A percentile compares a stretch with the other conserved stretches of the same genome.
Evolutionary conservation across 2,797 vertebrate genomes (phyloP).

Genomic region (Selene dorsalis): DNA sequence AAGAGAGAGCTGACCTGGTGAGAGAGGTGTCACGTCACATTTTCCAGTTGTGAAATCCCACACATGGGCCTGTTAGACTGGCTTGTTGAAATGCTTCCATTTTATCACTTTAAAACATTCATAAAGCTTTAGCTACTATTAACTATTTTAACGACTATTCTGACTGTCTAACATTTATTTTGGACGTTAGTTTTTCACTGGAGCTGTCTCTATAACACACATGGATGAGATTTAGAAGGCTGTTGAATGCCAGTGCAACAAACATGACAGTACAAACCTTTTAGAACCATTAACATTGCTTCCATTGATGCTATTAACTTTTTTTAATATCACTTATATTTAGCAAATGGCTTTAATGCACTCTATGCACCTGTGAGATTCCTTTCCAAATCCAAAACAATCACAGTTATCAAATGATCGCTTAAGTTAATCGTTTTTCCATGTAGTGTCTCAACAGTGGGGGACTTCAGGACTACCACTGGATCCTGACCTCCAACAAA

Average conservation of each 20-base stretch:
- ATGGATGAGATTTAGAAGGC: background rate
- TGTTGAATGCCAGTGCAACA: background rate
- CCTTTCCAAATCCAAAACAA: constrained; percentile 1
- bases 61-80: background rate
- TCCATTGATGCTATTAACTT: background rate
- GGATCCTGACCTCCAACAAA: background rate
- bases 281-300: background rate
- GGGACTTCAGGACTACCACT: background rate
- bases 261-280: background rate
- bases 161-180: background rate
- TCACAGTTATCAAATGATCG: background rate
- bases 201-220: background rate
- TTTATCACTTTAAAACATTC: background rate
- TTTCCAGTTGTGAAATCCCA: constrained; percentile 10
- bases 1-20: too few relatives aligned
- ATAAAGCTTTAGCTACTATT: background rate
- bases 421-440: background rate
- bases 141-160: background rate
- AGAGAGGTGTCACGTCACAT: background rate
- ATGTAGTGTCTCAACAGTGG: background rate
- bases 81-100: background rate
- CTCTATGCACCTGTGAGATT: background rate
- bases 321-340: background rate
- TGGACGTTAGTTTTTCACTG: too few relatives aligned
- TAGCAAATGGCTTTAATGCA: background rate